Evolutionary conservation across 2,113 vertebrate genomes (phyloP), one percentile per base, ranked within the genome.

Genomic region (Butorides virescens): DNA sequence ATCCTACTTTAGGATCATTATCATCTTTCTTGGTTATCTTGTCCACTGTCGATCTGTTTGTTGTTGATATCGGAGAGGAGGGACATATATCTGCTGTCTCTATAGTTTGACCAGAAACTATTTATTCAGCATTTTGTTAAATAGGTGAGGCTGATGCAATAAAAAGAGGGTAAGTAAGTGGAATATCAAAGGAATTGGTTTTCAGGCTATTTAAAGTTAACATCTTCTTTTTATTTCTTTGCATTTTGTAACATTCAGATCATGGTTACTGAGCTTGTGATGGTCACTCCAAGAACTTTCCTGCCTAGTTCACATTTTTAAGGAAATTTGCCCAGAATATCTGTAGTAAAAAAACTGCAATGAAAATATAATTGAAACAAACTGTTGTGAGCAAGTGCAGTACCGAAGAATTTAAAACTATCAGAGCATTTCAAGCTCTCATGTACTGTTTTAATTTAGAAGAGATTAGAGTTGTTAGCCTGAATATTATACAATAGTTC

Each of bases 331-430:
- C 63, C 68, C 53, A 55, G 65, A 72, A 34, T 83, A 82, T 70
- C 50, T 55, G 4, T 55, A 53, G 37, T 80, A 65, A 53, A 80
- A 87, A 71, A 79, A 2, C 3, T 37, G 21, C 11, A 34, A 17
- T 71, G 67, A 92, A 92, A 96, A 83, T 77, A 21, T 81, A 76
- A 77, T 53, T 84, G 71, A 94, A 93, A 82, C 47, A 93, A 93
- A 76, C 55, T 53, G 17, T 74, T 80, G 47, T 47, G 44, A 92
- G 55, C 59, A 81, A 55, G 21, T 75, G 39, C 53, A 81, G 37
- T 71, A 23, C 19, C 25, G 66, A 86, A 71, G 50, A 88, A 90
- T 87, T 93, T 91, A 39, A 72, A 91, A 85, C 89, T 84, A 87
- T 42, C 66, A 68, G 58, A 87, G 62, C 55, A 75, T 91, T 96